These are phyloP conservation scores for Patiria miniata DNA, from an alignment of 35 echinoderm and acorn worm genomes.

Conservation along the genomic window DNA sequence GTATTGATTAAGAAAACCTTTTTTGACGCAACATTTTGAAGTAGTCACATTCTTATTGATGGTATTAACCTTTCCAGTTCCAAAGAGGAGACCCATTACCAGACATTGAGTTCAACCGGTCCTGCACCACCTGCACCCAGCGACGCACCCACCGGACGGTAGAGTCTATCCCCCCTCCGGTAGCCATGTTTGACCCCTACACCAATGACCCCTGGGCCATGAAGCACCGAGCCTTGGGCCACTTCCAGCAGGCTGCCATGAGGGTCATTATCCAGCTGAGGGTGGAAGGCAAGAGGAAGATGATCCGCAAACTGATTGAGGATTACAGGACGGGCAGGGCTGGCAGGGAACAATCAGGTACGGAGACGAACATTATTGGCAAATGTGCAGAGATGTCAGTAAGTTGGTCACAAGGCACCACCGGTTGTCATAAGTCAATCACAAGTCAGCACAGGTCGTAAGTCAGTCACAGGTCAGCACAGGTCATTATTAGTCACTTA, in stretches of 20 bases:
- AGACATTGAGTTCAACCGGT: constrained; percentile 84
- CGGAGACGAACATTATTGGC: constrained; percentile 19
- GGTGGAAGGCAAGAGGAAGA: constrained; percentile 57
- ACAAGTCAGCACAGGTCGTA: too few relatives aligned
- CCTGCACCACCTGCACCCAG: constrained; percentile 56
- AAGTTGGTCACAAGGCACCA: too few relatives aligned
- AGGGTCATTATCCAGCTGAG: constrained; percentile 87
- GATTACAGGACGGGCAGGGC: constrained; percentile 79
- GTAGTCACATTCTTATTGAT: too few relatives aligned
- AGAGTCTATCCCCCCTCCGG: constrained; percentile 34
- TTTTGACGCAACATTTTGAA: too few relatives aligned
- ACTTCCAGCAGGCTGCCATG: constrained; percentile 82
- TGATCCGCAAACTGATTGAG: constrained; percentile 72
- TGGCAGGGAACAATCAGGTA: constrained; percentile 74
- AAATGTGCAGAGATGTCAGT: too few relatives aligned
- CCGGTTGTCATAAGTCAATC: too few relatives aligned
- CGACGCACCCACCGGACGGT: constrained; percentile 72
- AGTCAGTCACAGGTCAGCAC: too few relatives aligned
- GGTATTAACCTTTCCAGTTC: too few relatives aligned
- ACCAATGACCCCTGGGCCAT: constrained; percentile 89
- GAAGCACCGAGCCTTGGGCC: constrained; percentile 77
- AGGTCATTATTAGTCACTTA: too few relatives aligned
- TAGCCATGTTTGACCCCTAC: constrained; percentile 77
- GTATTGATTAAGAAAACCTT: too few relatives aligned
- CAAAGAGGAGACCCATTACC: constrained; percentile 90